phyloP scores from a whole-genome alignment of 2,113 vertebrate genomes.

The Tragelaphus imberbis region DNA sequence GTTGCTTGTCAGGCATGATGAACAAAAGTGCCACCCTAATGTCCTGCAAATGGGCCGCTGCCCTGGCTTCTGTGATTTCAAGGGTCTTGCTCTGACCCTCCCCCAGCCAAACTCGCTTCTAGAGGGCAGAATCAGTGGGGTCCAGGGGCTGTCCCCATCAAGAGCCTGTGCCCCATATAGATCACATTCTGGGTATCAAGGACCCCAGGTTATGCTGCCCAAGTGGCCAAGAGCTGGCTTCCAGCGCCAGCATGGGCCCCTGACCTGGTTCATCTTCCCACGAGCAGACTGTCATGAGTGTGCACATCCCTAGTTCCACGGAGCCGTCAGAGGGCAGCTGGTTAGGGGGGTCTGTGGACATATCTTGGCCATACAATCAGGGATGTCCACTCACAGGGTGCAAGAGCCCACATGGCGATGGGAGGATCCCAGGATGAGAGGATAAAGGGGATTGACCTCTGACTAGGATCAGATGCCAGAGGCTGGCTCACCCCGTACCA shows the following conservation, averaged over 20 bases:
- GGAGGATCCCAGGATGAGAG: not conserved
- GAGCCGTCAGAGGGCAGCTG: not conserved
- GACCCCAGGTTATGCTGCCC: not conserved
- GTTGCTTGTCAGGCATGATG: not conserved
- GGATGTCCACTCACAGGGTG: not conserved
- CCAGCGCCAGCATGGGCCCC: not conserved
- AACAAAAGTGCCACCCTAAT: not conserved
- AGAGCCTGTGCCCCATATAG: not conserved
- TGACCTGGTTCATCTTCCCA: not conserved
- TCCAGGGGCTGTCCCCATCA: not conserved
- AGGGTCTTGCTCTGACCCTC: not conserved
- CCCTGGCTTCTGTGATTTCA: not conserved
- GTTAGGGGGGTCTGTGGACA: not conserved
- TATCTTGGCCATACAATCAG: not conserved
- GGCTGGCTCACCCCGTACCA: not conserved
- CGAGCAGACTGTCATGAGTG: not conserved
- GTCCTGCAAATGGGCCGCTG: not conserved
- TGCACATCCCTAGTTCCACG: not conserved
- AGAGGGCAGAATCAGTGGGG: not conserved
- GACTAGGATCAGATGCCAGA: not conserved
- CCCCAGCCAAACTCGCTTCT: not conserved
- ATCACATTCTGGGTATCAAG: not conserved
- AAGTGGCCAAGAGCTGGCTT: not conserved
- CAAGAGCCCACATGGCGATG: not conserved
- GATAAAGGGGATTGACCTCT: not conserved